Percentiles rank a stretch among this genome's conserved stretches.
These are phyloP conservation scores for Crenichthys baileyi DNA, from an alignment of 2,797 vertebrate genomes.

Conservation along the genomic window DNA sequence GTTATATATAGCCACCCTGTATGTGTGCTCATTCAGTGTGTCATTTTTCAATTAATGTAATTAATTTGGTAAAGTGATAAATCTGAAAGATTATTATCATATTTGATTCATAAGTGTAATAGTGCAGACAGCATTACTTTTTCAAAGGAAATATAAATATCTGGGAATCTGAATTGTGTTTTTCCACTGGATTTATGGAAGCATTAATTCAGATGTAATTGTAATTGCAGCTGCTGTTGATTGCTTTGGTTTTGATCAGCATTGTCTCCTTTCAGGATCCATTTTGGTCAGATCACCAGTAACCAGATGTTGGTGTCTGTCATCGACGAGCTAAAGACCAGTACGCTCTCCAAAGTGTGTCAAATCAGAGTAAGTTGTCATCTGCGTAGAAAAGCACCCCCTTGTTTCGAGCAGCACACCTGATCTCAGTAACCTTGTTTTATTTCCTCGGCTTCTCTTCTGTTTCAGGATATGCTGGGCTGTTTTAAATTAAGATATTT, in stretches of 20 bases:
- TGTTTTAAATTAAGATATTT: not conserved
- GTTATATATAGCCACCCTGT: no score
- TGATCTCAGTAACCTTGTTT: not conserved
- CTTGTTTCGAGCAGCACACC: not conserved
- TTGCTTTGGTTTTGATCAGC: not conserved
- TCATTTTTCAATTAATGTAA: no score
- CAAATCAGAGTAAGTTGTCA: slow-evolving; percentile 86
- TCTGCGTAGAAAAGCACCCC: not conserved
- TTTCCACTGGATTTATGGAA: not conserved
- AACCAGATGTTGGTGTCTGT: slow-evolving; percentile 93
- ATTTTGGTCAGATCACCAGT: slow-evolving; percentile 94
- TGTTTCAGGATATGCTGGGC: not conserved
- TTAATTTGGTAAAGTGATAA: no score
- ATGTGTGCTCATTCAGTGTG: no score
- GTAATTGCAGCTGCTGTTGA: not conserved
- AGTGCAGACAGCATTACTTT: not conserved
- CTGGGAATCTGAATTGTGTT: not conserved
- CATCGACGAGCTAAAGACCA: slow-evolving; percentile 89
- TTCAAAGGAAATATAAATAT: not conserved
- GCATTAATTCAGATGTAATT: not conserved
- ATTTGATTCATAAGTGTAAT: not conserved
- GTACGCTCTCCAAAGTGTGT: slow-evolving; percentile 89
- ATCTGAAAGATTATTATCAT: no score
- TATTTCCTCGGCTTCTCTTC: not conserved
- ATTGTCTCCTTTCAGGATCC: slow-evolving; percentile 83